Conservation (phyloP, 2,888 invertebrate genomes). For the Orchestes rusci region DNA sequence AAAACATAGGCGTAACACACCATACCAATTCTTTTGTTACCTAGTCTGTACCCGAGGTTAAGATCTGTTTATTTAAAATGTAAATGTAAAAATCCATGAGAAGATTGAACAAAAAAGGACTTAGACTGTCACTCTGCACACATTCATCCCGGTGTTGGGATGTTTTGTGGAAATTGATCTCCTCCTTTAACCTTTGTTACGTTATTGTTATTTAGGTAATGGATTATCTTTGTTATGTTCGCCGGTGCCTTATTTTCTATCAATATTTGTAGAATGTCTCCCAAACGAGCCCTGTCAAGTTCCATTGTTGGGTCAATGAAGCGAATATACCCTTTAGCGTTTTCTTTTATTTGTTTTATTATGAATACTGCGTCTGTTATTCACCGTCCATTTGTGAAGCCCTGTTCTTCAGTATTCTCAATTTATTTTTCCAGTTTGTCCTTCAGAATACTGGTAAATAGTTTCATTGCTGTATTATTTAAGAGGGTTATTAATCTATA, state of each 20-base stretch:
- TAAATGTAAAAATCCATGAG: no score
- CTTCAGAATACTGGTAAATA: neutral
- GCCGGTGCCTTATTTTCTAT: neutral
- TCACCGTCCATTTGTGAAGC: neutral
- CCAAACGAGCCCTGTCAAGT: neutral
- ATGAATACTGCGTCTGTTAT: neutral
- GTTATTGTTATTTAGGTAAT: neutral
- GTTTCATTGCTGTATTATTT: neutral
- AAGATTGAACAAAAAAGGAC: neutral
- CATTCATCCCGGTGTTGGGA: neutral
- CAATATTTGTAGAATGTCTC: neutral
- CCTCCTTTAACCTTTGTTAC: neutral
- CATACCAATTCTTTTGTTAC: constrained; percentile 3
- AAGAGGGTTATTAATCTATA: neutral
- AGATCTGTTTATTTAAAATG: neutral
- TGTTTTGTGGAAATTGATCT: neutral
- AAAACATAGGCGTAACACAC: neutral
- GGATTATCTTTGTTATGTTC: neutral
- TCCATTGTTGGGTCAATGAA: neutral
- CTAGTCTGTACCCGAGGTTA: constrained; percentile 1
- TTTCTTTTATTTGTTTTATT: neutral
- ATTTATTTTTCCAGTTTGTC: neutral
- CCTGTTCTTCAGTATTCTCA: neutral
- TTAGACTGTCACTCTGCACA: neutral
- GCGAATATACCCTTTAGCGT: neutral